Evolutionary conservation across 2,113 vertebrate species (phyloP), one percentile per base, ranked within the genome.

Genomic region (Corythornis cristatus): DNA sequence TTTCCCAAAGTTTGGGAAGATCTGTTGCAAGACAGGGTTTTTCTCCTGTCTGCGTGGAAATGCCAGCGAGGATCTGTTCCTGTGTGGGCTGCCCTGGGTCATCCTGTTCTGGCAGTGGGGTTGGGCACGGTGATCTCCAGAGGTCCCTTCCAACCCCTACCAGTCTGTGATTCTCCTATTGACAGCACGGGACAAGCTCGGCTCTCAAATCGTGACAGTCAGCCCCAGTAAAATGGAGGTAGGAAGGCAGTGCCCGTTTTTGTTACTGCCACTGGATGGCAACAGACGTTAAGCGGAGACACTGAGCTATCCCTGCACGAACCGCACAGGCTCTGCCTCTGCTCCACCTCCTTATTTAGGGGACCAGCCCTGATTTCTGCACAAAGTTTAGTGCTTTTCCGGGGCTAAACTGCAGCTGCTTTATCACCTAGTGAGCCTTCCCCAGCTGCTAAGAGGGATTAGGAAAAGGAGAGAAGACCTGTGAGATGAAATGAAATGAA

Each of bases 231-330:
- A 94, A 94, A 97, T 68, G 94, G 96, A 95, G 82, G 60, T 56
- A n/a, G 82, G 91, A 45, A 90, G 53, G 48, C 40, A 29, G 12
- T 93, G 88, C 83, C 80, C 83, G 11, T 97, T 96, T 97, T 88
- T 89, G 81, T 90, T 91, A 42, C 15, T 95, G 91, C 97, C 97
- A 95, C 97, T 97, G 97, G 97, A 97, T 98, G 97, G 97, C 97
- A 98, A 98, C 33, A 97, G 91, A 96, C 29, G 7, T 82, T 93
- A 78, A 91, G 94, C 84, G 88, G 56, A 95, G 80, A 88, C 7
- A 3, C 2, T 21, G 79, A 64, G 79, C 56, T 65, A 80, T 28
- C 25, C 0, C 70, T 40, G 78, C 4, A 5, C 85, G 89, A 88
- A 19, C 8, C 40, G 28, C 46, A 62, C 19, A 3, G 1, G 50